These are phyloP conservation scores for Pterobdella sp. DNA, from an alignment of 2,888 invertebrate species.

Conservation along the genomic window DNA sequence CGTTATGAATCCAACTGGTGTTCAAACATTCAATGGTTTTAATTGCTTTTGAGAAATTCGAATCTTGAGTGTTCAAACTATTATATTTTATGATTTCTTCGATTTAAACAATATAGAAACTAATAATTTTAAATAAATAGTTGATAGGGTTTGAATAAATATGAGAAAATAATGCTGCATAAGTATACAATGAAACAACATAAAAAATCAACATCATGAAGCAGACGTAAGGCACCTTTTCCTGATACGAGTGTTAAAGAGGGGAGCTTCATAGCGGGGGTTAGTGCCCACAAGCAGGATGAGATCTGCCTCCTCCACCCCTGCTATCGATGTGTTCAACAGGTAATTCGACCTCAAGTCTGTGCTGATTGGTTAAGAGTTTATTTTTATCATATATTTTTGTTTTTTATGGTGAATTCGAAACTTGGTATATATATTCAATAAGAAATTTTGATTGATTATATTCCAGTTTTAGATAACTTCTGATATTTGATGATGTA, in stretches of 20 bases:
- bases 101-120: no score
- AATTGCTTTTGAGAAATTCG: no score
- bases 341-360: constrained; percentile 85
- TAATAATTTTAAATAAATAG: constrained; percentile 1
- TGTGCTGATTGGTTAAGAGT: constrained; percentile 54
- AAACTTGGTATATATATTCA: no score
- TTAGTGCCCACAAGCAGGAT: constrained; percentile 90
- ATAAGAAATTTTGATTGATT: no score
- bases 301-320: constrained; percentile 85
- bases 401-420: no score
- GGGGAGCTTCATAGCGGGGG: constrained; percentile 89
- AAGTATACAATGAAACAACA: background rate
- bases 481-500: no score
- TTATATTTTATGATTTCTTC: no score
- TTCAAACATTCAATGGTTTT: no score
- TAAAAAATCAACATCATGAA: background rate
- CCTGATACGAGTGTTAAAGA: constrained; percentile 86
- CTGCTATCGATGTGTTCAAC: constrained; percentile 78
- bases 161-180: background rate
- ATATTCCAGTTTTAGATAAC: no score
- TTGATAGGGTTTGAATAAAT: background rate
- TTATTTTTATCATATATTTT: no score
- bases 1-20: constrained; percentile 74
- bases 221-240: constrained; percentile 63
- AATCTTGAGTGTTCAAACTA: no score